Conservation (phyloP, 2,113 vertebrate genomes). For the Perca flavescens region DNA sequence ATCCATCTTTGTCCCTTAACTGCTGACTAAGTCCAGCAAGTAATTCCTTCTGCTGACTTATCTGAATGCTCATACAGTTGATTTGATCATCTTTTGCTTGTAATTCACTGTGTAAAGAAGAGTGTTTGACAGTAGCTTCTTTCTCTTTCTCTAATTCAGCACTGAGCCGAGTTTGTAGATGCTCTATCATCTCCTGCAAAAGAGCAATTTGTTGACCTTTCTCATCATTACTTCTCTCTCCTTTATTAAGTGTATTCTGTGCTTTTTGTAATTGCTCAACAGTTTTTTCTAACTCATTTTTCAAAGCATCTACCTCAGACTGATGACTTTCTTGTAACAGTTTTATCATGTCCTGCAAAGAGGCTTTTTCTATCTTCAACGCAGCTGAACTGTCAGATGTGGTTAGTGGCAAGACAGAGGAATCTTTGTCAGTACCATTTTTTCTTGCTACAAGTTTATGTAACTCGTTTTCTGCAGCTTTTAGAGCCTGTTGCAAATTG, state of each 20-base stretch:
- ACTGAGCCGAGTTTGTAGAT: constrained; percentile 69
- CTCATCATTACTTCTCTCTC: constrained; percentile 62
- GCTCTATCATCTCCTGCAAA: constrained; percentile 74
- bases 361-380: constrained; percentile 51
- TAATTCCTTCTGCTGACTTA: constrained; percentile 88
- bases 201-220: constrained; percentile 60
- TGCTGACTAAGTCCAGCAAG: constrained; percentile 87
- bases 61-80: constrained; percentile 80
- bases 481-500: constrained; percentile 74
- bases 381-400: constrained; percentile 58
- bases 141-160: constrained; percentile 66
- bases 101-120: constrained; percentile 66
- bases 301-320: constrained; percentile 70
- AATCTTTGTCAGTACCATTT: constrained; percentile 50
- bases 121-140: constrained; percentile 63
- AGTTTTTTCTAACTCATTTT: constrained; percentile 62
- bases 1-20: constrained; percentile 85
- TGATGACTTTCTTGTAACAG: constrained; percentile 64
- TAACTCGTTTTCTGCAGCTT: constrained; percentile 81
- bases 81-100: constrained; percentile 81
- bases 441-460: constrained; percentile 56
- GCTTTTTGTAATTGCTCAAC: constrained; percentile 60
- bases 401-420: constrained; percentile 58
- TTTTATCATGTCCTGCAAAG: constrained; percentile 65
- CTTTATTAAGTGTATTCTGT: constrained; percentile 70